Conservation (phyloP, 2,113 vertebrate species). For the Percopsis transmontana region DNA sequence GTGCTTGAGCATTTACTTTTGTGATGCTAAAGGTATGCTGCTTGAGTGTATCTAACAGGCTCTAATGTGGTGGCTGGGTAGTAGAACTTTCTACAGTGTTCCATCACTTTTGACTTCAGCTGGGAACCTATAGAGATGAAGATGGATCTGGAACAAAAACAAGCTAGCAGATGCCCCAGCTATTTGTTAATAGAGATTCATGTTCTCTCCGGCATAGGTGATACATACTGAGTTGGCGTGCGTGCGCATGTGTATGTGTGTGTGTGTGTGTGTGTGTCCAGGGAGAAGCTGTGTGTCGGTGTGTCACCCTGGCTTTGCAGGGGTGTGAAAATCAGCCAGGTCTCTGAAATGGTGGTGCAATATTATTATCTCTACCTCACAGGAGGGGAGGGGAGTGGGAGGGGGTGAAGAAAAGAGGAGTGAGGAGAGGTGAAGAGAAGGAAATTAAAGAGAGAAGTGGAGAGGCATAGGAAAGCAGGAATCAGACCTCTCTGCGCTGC, state of each 20-base stretch:
- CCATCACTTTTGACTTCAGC: neutral
- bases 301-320: slow-evolving; percentile 25
- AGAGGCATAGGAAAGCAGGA: slow-evolving; percentile 7
- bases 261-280: neutral
- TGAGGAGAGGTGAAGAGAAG: neutral
- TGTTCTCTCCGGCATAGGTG: neutral
- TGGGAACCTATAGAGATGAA: neutral
- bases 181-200: too few relatives aligned
- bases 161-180: slow-evolving; percentile 9
- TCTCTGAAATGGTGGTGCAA: slow-evolving; percentile 32
- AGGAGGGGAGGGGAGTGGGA: slow-evolving; percentile 13
- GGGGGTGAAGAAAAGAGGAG: neutral
- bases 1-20: too few relatives aligned
- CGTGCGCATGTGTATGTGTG: neutral
- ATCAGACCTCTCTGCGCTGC: slow-evolving; percentile 17
- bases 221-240: neutral
- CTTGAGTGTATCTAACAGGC: too few relatives aligned
- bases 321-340: slow-evolving; percentile 30
- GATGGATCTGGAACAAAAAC: neutral
- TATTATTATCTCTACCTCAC: slow-evolving; percentile 41
- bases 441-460: neutral
- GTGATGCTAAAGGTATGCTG: too few relatives aligned
- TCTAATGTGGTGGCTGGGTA: too few relatives aligned
- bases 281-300: neutral
- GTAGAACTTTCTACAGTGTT: neutral